Percentiles rank a stretch among this genome's conserved stretches.
Conservation (phyloP, 1,140 invertebrate genomes). For the Panulirus ornatus region DNA sequence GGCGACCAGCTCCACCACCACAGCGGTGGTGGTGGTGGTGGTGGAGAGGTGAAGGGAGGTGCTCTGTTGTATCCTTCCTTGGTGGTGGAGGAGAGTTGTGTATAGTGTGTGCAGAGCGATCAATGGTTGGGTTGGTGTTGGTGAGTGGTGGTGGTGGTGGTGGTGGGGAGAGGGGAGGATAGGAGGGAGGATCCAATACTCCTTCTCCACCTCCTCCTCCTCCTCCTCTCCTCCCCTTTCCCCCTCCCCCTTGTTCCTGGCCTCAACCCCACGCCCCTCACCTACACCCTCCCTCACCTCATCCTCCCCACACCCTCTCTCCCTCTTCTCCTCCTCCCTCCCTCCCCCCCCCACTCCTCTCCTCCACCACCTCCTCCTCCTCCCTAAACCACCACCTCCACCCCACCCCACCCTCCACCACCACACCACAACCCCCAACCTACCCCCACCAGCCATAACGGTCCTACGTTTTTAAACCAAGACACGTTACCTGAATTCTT, state of each 20-base stretch:
- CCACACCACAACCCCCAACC: too few relatives aligned
- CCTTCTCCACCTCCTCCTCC: not conserved
- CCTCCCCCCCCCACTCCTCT: not conserved
- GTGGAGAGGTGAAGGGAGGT: conserved; percentile 9
- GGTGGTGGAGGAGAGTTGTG: conserved; percentile 54
- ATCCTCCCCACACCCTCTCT: conserved; percentile 9
- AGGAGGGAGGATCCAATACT: not conserved
- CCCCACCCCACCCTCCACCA: too few relatives aligned
- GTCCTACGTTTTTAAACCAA: conserved; percentile 1
- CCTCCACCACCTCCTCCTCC: conserved; percentile 4
- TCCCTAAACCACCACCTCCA: not conserved
- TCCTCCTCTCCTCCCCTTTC: not conserved
- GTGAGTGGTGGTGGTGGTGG: too few relatives aligned
- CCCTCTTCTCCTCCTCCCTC: not conserved
- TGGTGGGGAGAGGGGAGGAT: too few relatives aligned
- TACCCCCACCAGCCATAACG: conserved; percentile 53
- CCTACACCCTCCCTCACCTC: not conserved
- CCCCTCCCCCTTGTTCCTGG: not conserved
- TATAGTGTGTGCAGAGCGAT: conserved; percentile 57
- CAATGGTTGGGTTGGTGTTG: conserved; percentile 63
- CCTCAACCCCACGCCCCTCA: conserved; percentile 8
- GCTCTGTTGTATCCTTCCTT: too few relatives aligned
- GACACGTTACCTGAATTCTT: conserved; percentile 4
- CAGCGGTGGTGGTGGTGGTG: conserved; percentile 29
- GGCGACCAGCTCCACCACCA: not conserved